phyloP scores from a whole-genome alignment of 2,888 invertebrate species.

The Polyploca ridens region DNA sequence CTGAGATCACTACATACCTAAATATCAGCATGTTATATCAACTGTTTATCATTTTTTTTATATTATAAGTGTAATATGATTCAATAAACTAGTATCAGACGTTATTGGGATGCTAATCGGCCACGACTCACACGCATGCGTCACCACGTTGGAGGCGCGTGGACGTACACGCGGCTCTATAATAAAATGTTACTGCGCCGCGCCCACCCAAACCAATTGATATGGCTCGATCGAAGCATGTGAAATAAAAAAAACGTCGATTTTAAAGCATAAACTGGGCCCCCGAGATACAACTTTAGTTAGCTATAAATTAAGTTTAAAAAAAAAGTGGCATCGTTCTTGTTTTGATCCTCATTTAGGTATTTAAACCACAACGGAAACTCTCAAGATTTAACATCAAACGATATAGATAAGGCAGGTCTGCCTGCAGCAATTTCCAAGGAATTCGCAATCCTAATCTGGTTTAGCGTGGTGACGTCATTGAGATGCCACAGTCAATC shows the following conservation, averaged over 20 bases:
- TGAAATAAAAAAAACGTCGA: too few relatives aligned
- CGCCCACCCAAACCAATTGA: neutral
- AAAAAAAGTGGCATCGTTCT: too few relatives aligned
- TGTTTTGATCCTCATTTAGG: too few relatives aligned
- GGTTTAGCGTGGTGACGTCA: neutral
- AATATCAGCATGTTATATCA: neutral
- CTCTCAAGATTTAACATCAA: neutral
- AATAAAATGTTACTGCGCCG: neutral
- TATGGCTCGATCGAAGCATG: neutral
- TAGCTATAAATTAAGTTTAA: too few relatives aligned
- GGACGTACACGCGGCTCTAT: neutral
- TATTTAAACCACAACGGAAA: too few relatives aligned
- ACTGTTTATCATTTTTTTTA: neutral
- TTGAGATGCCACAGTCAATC: constrained; percentile 2
- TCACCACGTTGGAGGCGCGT: neutral
- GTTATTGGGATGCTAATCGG: constrained; percentile 1
- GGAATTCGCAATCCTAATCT: neutral
- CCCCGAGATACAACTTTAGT: too few relatives aligned
- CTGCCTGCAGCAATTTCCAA: neutral
- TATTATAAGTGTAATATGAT: neutral
- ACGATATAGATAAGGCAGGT: neutral
- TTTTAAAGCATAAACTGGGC: too few relatives aligned
- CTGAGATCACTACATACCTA: too few relatives aligned
- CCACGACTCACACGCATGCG: constrained; percentile 5
- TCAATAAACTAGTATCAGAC: neutral